These are phyloP conservation scores for Tyria jacobaeae DNA, from an alignment of 2,888 invertebrate genomes.

Conservation along the genomic window DNA sequence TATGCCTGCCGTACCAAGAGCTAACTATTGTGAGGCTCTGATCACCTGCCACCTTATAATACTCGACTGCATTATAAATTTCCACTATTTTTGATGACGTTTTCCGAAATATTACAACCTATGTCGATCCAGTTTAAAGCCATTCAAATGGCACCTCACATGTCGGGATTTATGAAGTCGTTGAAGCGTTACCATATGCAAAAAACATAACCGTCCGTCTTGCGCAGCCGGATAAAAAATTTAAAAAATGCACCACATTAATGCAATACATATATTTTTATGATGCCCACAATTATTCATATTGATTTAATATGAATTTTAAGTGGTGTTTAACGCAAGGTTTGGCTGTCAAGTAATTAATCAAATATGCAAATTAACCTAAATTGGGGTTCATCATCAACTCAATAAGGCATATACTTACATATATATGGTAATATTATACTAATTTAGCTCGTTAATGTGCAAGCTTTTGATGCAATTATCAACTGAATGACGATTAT, in stretches of 20 bases:
- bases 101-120: too few relatives aligned
- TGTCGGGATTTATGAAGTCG: too few relatives aligned
- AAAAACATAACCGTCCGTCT: too few relatives aligned
- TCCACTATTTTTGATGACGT: too few relatives aligned
- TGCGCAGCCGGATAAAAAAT: too few relatives aligned
- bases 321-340: conserved; percentile 22
- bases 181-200: too few relatives aligned
- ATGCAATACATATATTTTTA: conserved; percentile 3
- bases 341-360: conserved; percentile 10
- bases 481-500: neutral
- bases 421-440: neutral
- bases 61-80: too few relatives aligned
- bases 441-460: neutral
- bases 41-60: too few relatives aligned
- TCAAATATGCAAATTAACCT: conserved; percentile 16
- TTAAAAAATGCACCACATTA: neutral
- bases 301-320: conserved; percentile 7
- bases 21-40: too few relatives aligned
- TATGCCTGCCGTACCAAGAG: too few relatives aligned
- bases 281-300: conserved; percentile 14
- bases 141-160: too few relatives aligned
- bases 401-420: neutral
- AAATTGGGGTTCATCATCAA: conserved; percentile 1
- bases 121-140: too few relatives aligned
- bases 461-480: neutral